Percentiles rank a stretch among this genome's conserved stretches.
phyloP scores from a whole-genome alignment of 92 coral and sea anemone species.

The Isaurus tuberculatus region DNA sequence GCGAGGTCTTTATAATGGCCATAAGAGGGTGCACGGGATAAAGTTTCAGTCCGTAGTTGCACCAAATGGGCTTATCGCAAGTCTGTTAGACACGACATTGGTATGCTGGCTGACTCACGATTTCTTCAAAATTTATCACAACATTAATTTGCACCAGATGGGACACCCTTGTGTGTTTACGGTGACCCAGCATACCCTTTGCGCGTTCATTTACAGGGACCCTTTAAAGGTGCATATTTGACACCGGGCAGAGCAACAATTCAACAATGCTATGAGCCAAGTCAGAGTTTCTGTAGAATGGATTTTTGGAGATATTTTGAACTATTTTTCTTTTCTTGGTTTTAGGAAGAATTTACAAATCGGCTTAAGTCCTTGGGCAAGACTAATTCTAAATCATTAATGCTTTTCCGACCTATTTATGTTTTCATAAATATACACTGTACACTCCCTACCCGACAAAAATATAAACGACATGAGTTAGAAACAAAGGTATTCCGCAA shows the following conservation, averaged over 20 bases:
- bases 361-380: conserved; percentile 45
- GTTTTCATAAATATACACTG: not conserved
- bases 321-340: conserved; percentile 37
- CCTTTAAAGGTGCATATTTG: conserved; percentile 18
- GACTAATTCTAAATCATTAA: no score
- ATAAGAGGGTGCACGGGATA: conserved; percentile 39
- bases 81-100: conserved; percentile 3
- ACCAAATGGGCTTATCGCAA: conserved; percentile 11
- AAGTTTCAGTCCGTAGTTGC: conserved; percentile 3
- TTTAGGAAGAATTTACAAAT: conserved; percentile 43
- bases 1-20: conserved; percentile 59
- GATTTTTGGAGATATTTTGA: conserved; percentile 44
- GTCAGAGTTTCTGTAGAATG: conserved; percentile 49
- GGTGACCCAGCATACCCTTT: conserved; percentile 55
- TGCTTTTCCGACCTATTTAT: no score
- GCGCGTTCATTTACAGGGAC: conserved; percentile 37
- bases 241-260: conserved; percentile 35
- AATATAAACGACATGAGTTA: not conserved
- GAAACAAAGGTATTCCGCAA: not conserved
- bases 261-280: conserved; percentile 43
- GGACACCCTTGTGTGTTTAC: conserved; percentile 49
- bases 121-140: not conserved
- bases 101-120: conserved; percentile 21
- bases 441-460: not conserved
- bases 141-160: conserved; percentile 10